These are phyloP conservation scores for Gymnobelideus leadbeateri DNA, from an alignment of 2,113 vertebrate species.

Conservation along the genomic window DNA sequence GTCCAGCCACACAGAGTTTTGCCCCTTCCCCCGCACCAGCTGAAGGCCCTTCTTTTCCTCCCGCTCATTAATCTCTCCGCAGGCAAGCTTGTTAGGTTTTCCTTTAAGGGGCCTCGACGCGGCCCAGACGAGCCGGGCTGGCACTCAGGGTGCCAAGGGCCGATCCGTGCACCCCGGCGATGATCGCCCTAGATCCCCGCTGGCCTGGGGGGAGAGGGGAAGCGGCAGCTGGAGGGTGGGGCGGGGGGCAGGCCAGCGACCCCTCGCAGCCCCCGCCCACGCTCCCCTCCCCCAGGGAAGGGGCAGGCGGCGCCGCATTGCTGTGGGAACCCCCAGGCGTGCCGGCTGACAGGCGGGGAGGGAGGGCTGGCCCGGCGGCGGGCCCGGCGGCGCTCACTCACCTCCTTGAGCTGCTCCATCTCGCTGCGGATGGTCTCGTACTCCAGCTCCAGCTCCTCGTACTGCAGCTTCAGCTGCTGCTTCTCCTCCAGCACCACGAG, in stretches of 20 bases:
- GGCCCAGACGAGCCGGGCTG: no score
- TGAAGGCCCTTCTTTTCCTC: no score
- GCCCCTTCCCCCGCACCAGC: background rate
- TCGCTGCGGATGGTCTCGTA: constrained; percentile 93
- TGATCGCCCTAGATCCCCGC: background rate
- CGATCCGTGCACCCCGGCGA: background rate
- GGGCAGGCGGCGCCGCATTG: background rate
- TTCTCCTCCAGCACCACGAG: constrained; percentile 98
- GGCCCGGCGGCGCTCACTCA: constrained; percentile 71
- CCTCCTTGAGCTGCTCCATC: constrained; percentile 97
- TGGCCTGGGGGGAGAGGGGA: background rate
- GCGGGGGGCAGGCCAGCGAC: background rate
- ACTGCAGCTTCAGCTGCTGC: constrained; percentile 94
- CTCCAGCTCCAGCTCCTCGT: constrained; percentile 94
- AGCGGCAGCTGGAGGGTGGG: background rate
- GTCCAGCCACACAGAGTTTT: background rate
- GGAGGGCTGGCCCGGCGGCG: background rate
- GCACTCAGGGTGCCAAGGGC: background rate
- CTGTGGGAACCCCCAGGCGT: background rate
- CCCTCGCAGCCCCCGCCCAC: no score
- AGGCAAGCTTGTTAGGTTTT: no score
- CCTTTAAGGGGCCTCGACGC: no score
- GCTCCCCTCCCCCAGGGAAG: background rate
- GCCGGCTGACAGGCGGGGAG: background rate
- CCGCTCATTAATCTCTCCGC: background rate